phyloP scores from a whole-genome alignment of 64 coral and sea anemone genomes.

The Anthopleura sola region DNA sequence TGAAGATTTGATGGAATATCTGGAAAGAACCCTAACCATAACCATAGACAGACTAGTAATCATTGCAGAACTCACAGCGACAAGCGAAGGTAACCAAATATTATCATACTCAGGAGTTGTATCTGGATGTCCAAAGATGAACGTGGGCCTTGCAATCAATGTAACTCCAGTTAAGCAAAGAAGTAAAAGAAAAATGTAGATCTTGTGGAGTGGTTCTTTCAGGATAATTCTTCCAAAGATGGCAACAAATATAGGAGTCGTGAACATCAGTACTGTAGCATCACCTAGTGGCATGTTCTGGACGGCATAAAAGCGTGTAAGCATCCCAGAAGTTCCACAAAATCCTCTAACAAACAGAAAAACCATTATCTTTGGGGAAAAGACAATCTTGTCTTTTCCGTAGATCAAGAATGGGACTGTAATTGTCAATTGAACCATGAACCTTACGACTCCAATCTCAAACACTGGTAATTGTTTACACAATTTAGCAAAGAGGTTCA shows the following conservation, averaged over 20 bases:
- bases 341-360: slow-evolving; percentile 22
- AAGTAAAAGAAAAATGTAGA: slow-evolving; percentile 27
- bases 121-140: slow-evolving; percentile 38
- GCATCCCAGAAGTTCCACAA: slow-evolving; percentile 19
- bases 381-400: not conserved
- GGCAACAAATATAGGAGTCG: slow-evolving; percentile 34
- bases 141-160: slow-evolving; percentile 42
- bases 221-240: slow-evolving; percentile 51
- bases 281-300: slow-evolving; percentile 56
- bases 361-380: not conserved
- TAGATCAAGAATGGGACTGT: slow-evolving; percentile 31
- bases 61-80: slow-evolving; percentile 27
- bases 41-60: not conserved
- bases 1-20: slow-evolving; percentile 11
- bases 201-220: slow-evolving; percentile 31
- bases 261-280: slow-evolving; percentile 62
- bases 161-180: slow-evolving; percentile 46
- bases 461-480: not conserved
- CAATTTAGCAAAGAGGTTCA: not conserved
- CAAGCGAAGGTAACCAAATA: slow-evolving; percentile 37
- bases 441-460: slow-evolving; percentile 17
- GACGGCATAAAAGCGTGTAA: slow-evolving; percentile 24
- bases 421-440: slow-evolving; percentile 20
- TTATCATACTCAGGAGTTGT: not conserved
- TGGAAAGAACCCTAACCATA: not conserved